Evolutionary conservation across 1,140 invertebrate species (phyloP).

Genomic region (Diorhabda carinulata): DNA sequence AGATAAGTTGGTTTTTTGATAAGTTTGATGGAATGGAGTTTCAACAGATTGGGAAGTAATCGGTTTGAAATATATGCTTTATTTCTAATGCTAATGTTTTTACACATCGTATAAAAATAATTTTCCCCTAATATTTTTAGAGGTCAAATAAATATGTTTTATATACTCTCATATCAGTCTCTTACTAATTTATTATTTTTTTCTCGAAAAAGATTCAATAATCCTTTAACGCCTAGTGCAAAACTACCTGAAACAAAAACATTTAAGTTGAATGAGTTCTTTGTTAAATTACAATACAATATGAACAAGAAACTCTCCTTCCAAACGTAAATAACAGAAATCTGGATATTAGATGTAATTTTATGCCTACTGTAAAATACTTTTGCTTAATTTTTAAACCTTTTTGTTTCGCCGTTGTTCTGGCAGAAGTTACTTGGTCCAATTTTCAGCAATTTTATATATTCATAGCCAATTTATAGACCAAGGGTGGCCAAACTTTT

Average conservation of each 20-base stretch:
- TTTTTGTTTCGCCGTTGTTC: not conserved
- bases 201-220: slow-evolving; percentile 27
- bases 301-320: not conserved
- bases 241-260: slow-evolving; percentile 30
- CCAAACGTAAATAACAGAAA: not conserved
- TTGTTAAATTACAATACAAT: slow-evolving; percentile 4
- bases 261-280: slow-evolving; percentile 8
- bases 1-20: not conserved
- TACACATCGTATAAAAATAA: not conserved
- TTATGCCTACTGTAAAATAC: not conserved
- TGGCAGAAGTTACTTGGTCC: not conserved
- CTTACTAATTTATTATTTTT: not conserved
- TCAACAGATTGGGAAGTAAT: not conserved
- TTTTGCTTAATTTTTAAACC: not conserved
- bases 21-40: not conserved
- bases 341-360: not conserved
- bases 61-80: not conserved
- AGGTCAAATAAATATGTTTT: not conserved
- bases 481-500: no score
- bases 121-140: not conserved
- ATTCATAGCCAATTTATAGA: no score
- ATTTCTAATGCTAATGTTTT: not conserved
- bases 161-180: not conserved
- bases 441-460: not conserved
- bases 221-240: slow-evolving; percentile 35